These are phyloP conservation scores for Argya squamiceps DNA, from an alignment of 2,797 vertebrate species.

Conservation along the genomic window DNA sequence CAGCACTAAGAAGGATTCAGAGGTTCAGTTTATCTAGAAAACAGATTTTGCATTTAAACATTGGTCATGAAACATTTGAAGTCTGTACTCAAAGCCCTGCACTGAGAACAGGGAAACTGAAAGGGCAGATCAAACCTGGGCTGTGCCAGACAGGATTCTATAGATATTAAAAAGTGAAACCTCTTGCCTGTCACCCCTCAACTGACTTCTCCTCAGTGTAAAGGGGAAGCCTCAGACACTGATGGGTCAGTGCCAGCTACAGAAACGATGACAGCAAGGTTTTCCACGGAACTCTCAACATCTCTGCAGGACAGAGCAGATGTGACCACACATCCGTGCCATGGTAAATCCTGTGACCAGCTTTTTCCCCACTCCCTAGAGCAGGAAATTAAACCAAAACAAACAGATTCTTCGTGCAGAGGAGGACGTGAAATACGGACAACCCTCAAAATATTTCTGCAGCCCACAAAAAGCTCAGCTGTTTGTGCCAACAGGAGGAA, in stretches of 20 bases:
- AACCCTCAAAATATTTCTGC: background rate
- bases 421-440: background rate
- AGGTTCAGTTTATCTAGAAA: background rate
- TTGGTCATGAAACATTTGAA: background rate
- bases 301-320: background rate
- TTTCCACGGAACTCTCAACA: background rate
- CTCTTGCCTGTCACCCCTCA: background rate
- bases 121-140: background rate
- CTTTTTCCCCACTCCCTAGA: background rate
- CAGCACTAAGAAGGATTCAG: background rate
- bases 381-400: background rate
- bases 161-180: background rate
- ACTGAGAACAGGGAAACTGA: background rate
- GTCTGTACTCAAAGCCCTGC: background rate
- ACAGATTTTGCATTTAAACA: background rate
- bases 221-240: background rate
- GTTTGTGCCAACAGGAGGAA: background rate
- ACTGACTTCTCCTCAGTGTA: background rate
- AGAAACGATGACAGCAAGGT: background rate
- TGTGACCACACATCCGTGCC: fast-evolving
- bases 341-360: background rate
- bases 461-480: background rate
- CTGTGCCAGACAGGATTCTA: background rate
- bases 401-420: background rate
- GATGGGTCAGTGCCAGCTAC: background rate